These are phyloP conservation scores for Rhincodon typus DNA, from an alignment of 2,797 vertebrate genomes.

Conservation along the genomic window DNA sequence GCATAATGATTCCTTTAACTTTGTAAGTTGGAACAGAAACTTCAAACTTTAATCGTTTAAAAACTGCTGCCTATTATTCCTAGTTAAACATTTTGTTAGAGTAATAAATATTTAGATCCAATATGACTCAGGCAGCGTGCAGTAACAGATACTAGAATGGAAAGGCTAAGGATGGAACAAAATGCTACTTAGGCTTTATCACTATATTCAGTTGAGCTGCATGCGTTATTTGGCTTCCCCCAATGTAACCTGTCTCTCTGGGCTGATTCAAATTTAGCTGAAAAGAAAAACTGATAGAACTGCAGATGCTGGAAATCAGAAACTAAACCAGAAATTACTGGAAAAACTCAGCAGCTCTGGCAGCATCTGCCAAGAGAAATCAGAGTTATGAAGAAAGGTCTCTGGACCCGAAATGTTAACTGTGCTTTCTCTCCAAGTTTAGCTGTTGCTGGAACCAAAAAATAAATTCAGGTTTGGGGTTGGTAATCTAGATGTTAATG, in stretches of 20 bases:
- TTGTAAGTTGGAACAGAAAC: neutral
- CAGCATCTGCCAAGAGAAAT: too few relatives aligned
- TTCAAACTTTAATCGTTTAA: neutral
- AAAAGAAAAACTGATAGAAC: too few relatives aligned
- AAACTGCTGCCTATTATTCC: neutral
- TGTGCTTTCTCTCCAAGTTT: neutral
- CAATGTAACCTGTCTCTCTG: neutral
- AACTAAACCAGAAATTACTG: too few relatives aligned
- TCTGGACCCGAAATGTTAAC: too few relatives aligned
- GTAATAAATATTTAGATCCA: neutral
- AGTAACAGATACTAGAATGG: neutral
- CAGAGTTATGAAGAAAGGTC: too few relatives aligned
- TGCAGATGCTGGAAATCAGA: too few relatives aligned
- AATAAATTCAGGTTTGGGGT: too few relatives aligned
- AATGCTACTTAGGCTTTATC: neutral
- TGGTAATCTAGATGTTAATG: too few relatives aligned
- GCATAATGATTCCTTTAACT: neutral
- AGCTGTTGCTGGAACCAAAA: too few relatives aligned
- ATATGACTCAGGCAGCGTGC: neutral
- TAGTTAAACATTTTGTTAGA: neutral
- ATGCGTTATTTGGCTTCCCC: neutral
- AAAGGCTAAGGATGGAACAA: neutral
- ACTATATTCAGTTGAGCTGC: neutral
- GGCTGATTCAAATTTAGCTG: neutral
- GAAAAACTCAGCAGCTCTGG: too few relatives aligned